These are phyloP conservation scores for Acrobasis suavella DNA, from an alignment of 2,888 invertebrate genomes.

Conservation along the genomic window DNA sequence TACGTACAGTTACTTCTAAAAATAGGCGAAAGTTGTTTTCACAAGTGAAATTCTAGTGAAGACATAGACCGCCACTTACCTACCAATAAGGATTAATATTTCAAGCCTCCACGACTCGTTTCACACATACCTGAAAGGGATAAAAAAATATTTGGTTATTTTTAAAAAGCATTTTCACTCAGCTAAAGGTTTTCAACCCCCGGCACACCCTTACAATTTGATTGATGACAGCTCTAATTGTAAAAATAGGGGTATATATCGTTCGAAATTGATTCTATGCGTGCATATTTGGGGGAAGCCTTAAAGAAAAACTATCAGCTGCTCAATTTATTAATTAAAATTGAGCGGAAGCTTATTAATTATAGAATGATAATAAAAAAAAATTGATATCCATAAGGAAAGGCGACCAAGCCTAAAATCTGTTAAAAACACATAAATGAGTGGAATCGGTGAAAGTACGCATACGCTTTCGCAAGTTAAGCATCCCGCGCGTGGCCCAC, in stretches of 20 bases:
- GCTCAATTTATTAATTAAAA: slow-evolving; percentile 12
- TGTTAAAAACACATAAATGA: background rate
- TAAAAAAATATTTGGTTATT: slow-evolving; percentile 20
- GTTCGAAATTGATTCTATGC: slow-evolving; percentile 21
- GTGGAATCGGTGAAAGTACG: too few relatives aligned
- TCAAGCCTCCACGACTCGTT: background rate
- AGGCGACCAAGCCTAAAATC: background rate
- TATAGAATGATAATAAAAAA: background rate
- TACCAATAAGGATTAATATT: slow-evolving; percentile 13
- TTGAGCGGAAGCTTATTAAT: slow-evolving; percentile 6
- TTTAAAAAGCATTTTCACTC: slow-evolving; percentile 28
- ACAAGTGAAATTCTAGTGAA: background rate
- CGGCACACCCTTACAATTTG: slow-evolving; percentile 45
- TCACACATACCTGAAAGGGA: slow-evolving; percentile 32
- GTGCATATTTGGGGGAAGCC: slow-evolving; percentile 14
- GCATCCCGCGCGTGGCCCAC: too few relatives aligned
- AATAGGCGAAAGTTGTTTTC: background rate
- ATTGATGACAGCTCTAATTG: slow-evolving; percentile 61
- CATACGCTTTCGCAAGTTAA: too few relatives aligned
- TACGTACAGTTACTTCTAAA: too few relatives aligned
- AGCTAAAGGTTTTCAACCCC: slow-evolving; percentile 42
- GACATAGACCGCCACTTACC: background rate
- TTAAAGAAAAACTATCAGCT: slow-evolving; percentile 6
- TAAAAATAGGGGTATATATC: slow-evolving; percentile 40
- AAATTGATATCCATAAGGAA: background rate